Evolutionary conservation across 2,113 vertebrate species (phyloP).

Genomic region (Opisthocomus hoazin): DNA sequence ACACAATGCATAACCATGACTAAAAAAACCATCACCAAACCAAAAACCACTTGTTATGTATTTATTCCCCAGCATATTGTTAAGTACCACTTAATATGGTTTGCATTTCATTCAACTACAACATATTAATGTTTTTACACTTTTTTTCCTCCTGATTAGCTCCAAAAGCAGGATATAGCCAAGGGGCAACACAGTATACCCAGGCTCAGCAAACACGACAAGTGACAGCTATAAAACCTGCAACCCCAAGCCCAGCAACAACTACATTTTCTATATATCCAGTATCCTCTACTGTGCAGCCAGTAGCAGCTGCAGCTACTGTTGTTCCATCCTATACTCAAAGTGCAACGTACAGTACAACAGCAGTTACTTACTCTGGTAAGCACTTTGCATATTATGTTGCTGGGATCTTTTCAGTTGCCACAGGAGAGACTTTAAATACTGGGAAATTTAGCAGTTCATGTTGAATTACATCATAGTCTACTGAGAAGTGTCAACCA

Average conservation of each 20-base stretch:
- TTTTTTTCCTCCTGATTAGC: slow-evolving; percentile 71
- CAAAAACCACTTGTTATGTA: neutral
- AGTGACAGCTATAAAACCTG: slow-evolving; percentile 97
- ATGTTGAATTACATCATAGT: accelerated
- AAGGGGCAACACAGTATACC: slow-evolving; percentile 92
- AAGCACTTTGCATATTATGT: slow-evolving; percentile 30
- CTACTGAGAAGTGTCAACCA: neutral
- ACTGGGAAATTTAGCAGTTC: neutral
- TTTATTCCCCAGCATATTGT: neutral
- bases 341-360: slow-evolving; percentile 95
- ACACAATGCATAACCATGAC: neutral
- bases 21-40: neutral
- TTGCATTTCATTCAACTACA: neutral
- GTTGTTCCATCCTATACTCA: slow-evolving; percentile 96
- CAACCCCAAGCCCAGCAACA: slow-evolving; percentile 90
- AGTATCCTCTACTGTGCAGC: slow-evolving; percentile 93
- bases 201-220: slow-evolving; percentile 95
- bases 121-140: neutral
- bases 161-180: slow-evolving; percentile 91
- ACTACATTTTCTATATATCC: slow-evolving; percentile 98
- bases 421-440: neutral
- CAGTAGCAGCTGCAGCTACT: slow-evolving; percentile 87
- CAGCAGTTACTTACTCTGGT: slow-evolving; percentile 96
- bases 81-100: neutral
- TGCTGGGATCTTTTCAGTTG: neutral